Evolutionary conservation across 2,888 invertebrate genomes (phyloP).

Genomic region (Cataglyphis altisquamis): DNA sequence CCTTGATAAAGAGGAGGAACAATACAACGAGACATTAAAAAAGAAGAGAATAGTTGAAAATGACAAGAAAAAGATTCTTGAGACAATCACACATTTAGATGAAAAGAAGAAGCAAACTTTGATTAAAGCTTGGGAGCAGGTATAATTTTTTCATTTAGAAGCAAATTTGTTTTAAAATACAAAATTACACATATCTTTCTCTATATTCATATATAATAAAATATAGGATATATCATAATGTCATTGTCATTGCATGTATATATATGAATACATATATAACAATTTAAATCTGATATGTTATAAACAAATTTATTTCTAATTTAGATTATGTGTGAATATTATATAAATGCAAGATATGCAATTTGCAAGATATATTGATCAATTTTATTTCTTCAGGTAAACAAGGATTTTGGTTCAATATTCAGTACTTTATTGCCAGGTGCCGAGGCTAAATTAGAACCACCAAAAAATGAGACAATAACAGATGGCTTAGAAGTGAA

Average conservation of each 20-base stretch:
- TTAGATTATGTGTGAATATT: background rate
- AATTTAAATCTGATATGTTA: background rate
- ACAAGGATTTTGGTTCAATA: conserved; percentile 97
- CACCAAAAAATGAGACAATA: conserved; percentile 91
- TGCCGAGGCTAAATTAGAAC: conserved; percentile 94
- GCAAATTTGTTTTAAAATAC: conserved; percentile 1
- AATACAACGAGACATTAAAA: conserved; percentile 90
- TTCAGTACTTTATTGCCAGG: conserved; percentile 97
- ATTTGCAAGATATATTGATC: conserved; percentile 3
- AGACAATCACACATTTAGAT: conserved; percentile 95
- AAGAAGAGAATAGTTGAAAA: conserved; percentile 91
- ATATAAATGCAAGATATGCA: background rate
- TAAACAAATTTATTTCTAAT: conserved; percentile 8
- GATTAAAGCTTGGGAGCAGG: conserved; percentile 92
- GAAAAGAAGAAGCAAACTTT: conserved; percentile 95
- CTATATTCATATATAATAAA: background rate
- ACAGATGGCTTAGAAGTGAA: conserved; percentile 96
- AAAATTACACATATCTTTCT: background rate
- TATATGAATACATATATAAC: background rate
- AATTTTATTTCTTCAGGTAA: conserved; percentile 88
- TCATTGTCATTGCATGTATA: background rate
- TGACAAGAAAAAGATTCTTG: conserved; percentile 91
- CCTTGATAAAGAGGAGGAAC: conserved; percentile 94
- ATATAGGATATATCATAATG: background rate
- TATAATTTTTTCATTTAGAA: conserved; percentile 57